Conservation (phyloP, 2,113 vertebrate genomes). For the Psettodes erumei region DNA sequence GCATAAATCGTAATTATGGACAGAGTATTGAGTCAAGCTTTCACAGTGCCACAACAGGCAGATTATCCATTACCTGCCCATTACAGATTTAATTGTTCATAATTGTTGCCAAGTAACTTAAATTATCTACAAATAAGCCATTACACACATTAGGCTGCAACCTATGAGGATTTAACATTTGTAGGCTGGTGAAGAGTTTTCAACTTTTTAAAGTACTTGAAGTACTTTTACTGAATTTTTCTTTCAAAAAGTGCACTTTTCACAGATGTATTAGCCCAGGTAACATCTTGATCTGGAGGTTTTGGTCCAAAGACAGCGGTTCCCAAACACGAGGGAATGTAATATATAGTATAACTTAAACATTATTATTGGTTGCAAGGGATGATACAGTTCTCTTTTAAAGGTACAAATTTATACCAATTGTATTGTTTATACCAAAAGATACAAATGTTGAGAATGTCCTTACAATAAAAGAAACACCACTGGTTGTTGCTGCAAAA, state of each 20-base stretch:
- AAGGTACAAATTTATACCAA: not conserved
- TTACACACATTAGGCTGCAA: slow-evolving; percentile 44
- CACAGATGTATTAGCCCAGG: no score
- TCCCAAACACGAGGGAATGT: not conserved
- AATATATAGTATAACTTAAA: no score
- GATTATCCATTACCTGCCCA: slow-evolving; percentile 71
- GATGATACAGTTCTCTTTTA: not conserved
- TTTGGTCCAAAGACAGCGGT: not conserved
- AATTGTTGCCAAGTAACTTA: slow-evolving; percentile 69
- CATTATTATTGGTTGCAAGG: no score
- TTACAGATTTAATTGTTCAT: slow-evolving; percentile 70
- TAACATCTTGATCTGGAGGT: not conserved
- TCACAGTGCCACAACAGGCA: slow-evolving; percentile 59
- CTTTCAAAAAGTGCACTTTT: not conserved
- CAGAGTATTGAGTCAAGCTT: slow-evolving; percentile 70
- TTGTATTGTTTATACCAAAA: no score
- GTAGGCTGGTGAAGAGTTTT: not conserved
- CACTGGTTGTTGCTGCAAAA: not conserved
- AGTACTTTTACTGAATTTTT: not conserved
- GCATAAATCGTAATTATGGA: slow-evolving; percentile 74
- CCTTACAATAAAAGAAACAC: not conserved
- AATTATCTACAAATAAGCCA: slow-evolving; percentile 65
- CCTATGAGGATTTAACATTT: slow-evolving; percentile 9
- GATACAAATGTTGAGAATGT: no score
- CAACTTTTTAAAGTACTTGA: not conserved